A percentile compares a stretch with the other conserved stretches of the same genome.
Conservation (phyloP, 2,888 invertebrate genomes). For the Prosopocoilus inquinatus region DNA sequence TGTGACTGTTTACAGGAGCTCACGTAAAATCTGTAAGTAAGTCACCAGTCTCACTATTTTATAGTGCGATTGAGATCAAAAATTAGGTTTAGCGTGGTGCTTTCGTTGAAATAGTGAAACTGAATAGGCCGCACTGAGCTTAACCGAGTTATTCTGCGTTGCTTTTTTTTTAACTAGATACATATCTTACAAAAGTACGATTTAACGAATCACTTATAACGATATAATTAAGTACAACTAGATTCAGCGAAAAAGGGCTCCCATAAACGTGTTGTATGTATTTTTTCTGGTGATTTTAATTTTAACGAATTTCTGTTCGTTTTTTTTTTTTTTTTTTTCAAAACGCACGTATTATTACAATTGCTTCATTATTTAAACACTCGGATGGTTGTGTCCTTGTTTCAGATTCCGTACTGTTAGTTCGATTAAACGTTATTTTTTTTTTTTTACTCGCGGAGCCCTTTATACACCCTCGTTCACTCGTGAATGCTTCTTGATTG, state of each 20-base stretch:
- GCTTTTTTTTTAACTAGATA: too few species aligned
- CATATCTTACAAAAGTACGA: too few species aligned
- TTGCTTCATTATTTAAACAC: constrained; percentile 4
- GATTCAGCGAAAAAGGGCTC: constrained; percentile 15
- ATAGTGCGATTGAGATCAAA: constrained; percentile 25
- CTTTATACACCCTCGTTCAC: constrained; percentile 1
- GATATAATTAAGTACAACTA: background rate
- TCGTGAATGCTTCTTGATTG: background rate
- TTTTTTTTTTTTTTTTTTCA: too few species aligned
- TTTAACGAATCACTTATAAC: too few species aligned
- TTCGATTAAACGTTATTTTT: constrained; percentile 3
- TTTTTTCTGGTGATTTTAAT: constrained; percentile 30
- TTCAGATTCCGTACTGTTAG: background rate
- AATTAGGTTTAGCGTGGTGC: constrained; percentile 6
- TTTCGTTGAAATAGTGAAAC: constrained; percentile 27
- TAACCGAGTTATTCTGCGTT: constrained; percentile 4
- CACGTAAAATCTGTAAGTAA: constrained; percentile 22
- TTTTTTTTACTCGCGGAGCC: constrained; percentile 3
- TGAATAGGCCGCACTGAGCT: constrained; percentile 29
- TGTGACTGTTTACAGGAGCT: constrained; percentile 44
- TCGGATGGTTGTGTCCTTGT: background rate
- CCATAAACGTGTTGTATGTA: constrained; percentile 25
- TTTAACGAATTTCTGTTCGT: constrained; percentile 22
- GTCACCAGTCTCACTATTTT: constrained; percentile 35
- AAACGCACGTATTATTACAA: constrained; percentile 4